Percentiles rank a stretch among this genome's conserved stretches.
These are phyloP conservation scores for Urechis unicinctus DNA, from an alignment of 2,888 invertebrate species.

Conservation along the genomic window DNA sequence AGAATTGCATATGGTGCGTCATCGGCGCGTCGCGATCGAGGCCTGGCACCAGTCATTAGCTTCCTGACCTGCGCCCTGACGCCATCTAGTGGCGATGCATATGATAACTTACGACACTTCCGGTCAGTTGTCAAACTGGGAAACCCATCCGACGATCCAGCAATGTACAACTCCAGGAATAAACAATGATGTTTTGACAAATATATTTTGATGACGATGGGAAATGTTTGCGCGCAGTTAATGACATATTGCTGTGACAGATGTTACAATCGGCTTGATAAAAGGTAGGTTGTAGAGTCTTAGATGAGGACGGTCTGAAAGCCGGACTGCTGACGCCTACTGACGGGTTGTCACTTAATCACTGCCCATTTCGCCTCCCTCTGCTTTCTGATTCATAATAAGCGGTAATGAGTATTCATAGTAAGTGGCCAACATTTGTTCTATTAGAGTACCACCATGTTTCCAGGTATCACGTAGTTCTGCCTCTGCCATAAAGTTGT, in stretches of 20 bases:
- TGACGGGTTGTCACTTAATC: not conserved
- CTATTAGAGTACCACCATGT: not conserved
- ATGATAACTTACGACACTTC: too few species aligned
- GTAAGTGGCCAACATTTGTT: not conserved
- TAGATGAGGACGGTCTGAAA: not conserved
- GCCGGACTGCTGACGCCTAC: not conserved
- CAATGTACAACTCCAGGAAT: too few species aligned
- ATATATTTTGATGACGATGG: conserved; percentile 14
- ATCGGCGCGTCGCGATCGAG: too few species aligned
- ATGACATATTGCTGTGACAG: conserved; percentile 23
- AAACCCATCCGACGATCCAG: too few species aligned
- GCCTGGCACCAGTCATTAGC: too few species aligned
- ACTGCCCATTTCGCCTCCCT: not conserved
- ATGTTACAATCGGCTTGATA: conserved; percentile 21
- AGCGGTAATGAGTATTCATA: not conserved
- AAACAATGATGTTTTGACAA: not conserved
- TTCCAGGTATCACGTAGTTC: too few species aligned
- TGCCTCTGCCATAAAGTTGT: too few species aligned
- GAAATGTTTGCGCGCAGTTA: too few species aligned
- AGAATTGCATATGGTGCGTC: too few species aligned
- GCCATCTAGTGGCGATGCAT: too few species aligned
- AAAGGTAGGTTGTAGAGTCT: conserved; percentile 12
- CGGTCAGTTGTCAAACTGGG: too few species aligned
- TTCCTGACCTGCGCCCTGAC: too few species aligned
- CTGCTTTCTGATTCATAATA: not conserved